phyloP scores from a whole-genome alignment of 2,113 vertebrate species.

The Pandion haliaetus region DNA sequence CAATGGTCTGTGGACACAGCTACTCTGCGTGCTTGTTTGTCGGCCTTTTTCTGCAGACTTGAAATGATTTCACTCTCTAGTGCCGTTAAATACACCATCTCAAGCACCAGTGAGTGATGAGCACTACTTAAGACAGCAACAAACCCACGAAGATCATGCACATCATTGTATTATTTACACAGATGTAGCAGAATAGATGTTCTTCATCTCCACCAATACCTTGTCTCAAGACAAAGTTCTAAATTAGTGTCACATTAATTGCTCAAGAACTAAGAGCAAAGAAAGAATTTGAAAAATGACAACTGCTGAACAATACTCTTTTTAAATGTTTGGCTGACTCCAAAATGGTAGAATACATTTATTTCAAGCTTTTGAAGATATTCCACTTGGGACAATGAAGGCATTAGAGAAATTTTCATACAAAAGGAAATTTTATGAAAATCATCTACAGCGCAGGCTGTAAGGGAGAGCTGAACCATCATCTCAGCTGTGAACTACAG shows the following conservation, averaged over 20 bases:
- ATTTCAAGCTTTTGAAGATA: not conserved
- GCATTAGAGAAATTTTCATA: not conserved
- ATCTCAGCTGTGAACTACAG: not conserved
- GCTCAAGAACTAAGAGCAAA: not conserved
- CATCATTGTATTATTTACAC: not conserved
- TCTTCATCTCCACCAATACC: not conserved
- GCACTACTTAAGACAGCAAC: not conserved
- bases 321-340: not conserved
- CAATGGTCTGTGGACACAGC: fast-evolving
- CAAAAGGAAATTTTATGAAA: not conserved
- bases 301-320: not conserved
- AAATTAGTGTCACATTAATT: not conserved
- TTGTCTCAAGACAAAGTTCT: not conserved
- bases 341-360: not conserved
- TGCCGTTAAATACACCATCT: not conserved
- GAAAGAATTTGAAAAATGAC: not conserved
- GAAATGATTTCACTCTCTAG: not conserved
- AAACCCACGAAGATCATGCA: not conserved
- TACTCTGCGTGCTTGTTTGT: not conserved
- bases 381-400: not conserved
- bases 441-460: not conserved
- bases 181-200: not conserved
- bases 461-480: not conserved
- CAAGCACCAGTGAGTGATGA: not conserved
- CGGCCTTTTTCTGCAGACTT: not conserved